Base-by-base conservation (phyloP, 2,113 vertebrate species). In the Xerus inauris region DNA sequence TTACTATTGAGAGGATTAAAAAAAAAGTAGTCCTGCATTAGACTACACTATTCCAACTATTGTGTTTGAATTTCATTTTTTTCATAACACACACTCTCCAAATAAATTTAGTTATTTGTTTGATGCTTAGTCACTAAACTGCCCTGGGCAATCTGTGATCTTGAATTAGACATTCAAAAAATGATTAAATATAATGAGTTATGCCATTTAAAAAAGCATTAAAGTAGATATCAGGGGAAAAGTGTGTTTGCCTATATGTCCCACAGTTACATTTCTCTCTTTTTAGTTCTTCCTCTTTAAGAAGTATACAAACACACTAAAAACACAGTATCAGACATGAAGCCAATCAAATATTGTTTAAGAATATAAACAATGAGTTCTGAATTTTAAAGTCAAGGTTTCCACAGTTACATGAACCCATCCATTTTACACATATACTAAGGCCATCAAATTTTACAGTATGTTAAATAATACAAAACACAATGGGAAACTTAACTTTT, bases 341-440 rank as follows among this genome's bases (percentile, higher is more conserved):
- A 90, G 75, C 69, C n/a, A 94, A 65, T 86, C 67, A 49, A 97
- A 94, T 77, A 89, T 14, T 87, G 79, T 65, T 65, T 91, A 95
- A 92, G 73, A 94, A 84, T 28, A 91, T 69, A 95, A 90, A 82
- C 16, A 20, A 40, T 62, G 47, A 79, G 94, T 79, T 54, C 96
- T 75, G 82, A 77, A 96, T 84, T 96, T 77, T 83, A 86, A 87
- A 98, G 97, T 91, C 73, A 96, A 96, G 89, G 62, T 97, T 49
- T 51, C 87, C 69, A 97, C 5, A 87, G 73, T 65, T 94, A 89
- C 75, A 95, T 90, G 86, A 91, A 87, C 47, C n/a, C 65, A 49
- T 62, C 67, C 87, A 80, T 95, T 94, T 57, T 86, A 47, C 32
- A 92, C 54, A 96, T 84, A 94, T 14, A 94, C 59, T 32, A 85